Conservation (phyloP, 92 coral and sea anemone species). For the Porites divaricata region DNA sequence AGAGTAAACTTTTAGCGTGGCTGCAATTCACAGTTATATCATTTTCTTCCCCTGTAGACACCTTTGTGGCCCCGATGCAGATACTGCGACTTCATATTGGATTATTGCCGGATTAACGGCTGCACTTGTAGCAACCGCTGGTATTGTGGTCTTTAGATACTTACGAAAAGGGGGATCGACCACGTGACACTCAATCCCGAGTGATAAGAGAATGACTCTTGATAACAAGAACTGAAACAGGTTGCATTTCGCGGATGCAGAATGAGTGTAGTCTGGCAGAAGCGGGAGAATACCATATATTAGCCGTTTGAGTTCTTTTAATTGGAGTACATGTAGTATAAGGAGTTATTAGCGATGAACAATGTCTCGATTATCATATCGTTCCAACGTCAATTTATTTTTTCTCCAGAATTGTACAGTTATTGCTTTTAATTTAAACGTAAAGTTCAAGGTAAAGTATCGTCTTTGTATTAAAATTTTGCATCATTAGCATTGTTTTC, state of each 20-base stretch:
- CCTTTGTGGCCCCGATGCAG: slow-evolving; percentile 87
- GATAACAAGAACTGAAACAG: background rate
- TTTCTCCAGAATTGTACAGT: too few species aligned
- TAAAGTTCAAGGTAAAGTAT: too few species aligned
- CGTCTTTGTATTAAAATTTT: too few species aligned
- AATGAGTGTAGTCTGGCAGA: background rate
- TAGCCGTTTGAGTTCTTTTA: too few species aligned
- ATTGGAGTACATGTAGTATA: too few species aligned
- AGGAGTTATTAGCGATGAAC: too few species aligned
- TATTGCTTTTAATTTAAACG: too few species aligned
- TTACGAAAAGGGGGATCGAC: slow-evolving; percentile 60
- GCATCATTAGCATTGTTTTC: too few species aligned
- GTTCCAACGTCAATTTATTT: too few species aligned
- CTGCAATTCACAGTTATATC: background rate
- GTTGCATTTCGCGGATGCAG: background rate
- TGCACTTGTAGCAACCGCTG: slow-evolving; percentile 69
- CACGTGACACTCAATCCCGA: slow-evolving; percentile 52
- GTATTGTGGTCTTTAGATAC: slow-evolving; percentile 77
- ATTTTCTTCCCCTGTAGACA: slow-evolving; percentile 48
- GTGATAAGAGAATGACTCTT: background rate
- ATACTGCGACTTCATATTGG: slow-evolving; percentile 85
- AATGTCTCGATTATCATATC: too few species aligned
- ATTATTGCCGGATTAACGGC: slow-evolving; percentile 82
- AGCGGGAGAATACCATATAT: background rate
- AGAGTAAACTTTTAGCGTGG: too few species aligned